phyloP scores from a whole-genome alignment of 2,888 invertebrate genomes.

The Drosophila leonis region DNA sequence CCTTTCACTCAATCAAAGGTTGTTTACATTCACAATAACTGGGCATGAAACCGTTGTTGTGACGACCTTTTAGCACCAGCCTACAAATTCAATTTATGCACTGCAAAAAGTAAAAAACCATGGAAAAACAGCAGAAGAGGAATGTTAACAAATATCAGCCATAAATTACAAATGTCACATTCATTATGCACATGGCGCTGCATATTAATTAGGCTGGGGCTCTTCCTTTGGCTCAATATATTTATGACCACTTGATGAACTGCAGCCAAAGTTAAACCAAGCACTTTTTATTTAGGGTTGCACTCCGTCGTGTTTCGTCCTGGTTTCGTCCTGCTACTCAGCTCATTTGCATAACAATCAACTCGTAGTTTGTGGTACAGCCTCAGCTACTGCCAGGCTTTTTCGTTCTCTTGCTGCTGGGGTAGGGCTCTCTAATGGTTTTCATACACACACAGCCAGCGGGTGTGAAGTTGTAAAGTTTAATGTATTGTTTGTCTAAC shows the following conservation, averaged over 20 bases:
- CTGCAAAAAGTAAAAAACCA: conserved; percentile 16
- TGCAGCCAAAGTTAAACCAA: conserved; percentile 60
- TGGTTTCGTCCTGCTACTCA: conserved; percentile 47
- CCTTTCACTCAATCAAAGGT: conserved; percentile 41
- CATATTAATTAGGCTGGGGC: conserved; percentile 76
- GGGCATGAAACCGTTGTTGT: conserved; percentile 84
- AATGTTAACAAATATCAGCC: conserved; percentile 72
- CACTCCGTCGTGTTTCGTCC: conserved; percentile 57
- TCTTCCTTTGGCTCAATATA: conserved; percentile 57
- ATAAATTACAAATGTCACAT: conserved; percentile 83
- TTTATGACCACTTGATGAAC: conserved; percentile 82
- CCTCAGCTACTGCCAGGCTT: conserved; percentile 38
- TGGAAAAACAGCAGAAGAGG: conserved; percentile 10
- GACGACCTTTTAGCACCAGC: conserved; percentile 64
- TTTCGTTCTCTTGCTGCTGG: conserved; percentile 1
- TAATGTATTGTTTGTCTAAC: conserved; percentile 78
- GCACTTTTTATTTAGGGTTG: conserved; percentile 43
- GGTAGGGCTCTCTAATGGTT: conserved; percentile 69
- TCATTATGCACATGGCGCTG: conserved; percentile 83
- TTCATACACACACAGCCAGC: conserved; percentile 64
- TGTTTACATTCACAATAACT: conserved; percentile 82
- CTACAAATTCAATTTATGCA: conserved; percentile 58
- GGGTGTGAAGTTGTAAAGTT: conserved; percentile 83
- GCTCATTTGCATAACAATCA: conserved; percentile 82
- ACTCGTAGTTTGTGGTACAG: conserved; percentile 77